A percentile compares a stretch with the other conserved stretches of the same genome.
These are phyloP conservation scores for Pituophis catenifer DNA, from an alignment of 2,113 vertebrate species.

Conservation along the genomic window DNA sequence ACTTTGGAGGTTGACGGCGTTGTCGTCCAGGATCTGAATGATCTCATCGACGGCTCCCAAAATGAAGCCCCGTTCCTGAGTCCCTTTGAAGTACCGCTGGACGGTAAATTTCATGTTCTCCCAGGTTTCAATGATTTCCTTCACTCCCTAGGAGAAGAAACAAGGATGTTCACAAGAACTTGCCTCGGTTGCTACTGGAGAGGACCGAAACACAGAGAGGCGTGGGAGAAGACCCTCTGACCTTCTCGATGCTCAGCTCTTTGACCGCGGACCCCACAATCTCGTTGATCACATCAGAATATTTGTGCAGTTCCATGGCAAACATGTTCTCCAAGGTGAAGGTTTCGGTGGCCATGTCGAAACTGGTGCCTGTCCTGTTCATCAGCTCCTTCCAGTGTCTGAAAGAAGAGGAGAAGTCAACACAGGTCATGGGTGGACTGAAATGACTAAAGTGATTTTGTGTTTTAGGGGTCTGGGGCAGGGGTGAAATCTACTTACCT, in stretches of 20 bases:
- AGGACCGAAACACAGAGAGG: neutral
- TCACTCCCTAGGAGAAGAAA: conserved; percentile 76
- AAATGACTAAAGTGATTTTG: neutral
- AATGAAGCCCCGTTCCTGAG: conserved; percentile 82
- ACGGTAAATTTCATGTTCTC: conserved; percentile 87
- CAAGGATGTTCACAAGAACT: neutral
- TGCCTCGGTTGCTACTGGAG: no score
- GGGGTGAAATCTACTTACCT: no score
- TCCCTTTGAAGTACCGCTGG: conserved; percentile 84
- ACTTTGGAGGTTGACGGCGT: conserved; percentile 87
- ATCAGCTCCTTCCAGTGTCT: conserved; percentile 96
- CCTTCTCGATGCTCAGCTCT: conserved; percentile 94
- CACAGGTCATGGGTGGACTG: neutral
- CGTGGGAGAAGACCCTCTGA: conserved; percentile 15
- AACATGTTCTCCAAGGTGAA: conserved; percentile 98
- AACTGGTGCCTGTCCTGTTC: conserved; percentile 80
- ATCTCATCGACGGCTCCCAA: conserved; percentile 87
- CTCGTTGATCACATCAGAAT: conserved; percentile 79
- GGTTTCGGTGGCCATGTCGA: conserved; percentile 85
- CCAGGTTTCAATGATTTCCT: conserved; percentile 89
- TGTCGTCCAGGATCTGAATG: conserved; percentile 87
- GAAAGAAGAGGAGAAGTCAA: conserved; percentile 21
- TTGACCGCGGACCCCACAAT: conserved; percentile 88
- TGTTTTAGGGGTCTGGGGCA: neutral
- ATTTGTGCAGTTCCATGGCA: conserved; percentile 88